A percentile compares a stretch with the other conserved stretches of the same genome.
Evolutionary conservation across 1,140 invertebrate genomes (phyloP).

Genomic region (Neodiprion virginianus): DNA sequence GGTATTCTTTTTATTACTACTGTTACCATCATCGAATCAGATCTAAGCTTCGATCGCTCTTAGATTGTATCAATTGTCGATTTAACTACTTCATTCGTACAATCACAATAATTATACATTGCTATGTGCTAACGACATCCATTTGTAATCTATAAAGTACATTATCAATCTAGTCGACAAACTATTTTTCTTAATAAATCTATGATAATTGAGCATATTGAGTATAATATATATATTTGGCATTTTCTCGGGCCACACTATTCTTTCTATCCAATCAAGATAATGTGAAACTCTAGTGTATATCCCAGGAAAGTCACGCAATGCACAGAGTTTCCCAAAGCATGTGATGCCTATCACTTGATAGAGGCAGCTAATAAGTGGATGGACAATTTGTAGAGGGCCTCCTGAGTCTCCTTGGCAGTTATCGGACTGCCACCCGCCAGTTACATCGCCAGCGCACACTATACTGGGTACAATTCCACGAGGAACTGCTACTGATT

Average conservation of each 20-base stretch:
- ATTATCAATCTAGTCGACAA: too few relatives aligned
- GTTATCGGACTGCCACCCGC: constrained; percentile 69
- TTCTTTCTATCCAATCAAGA: constrained; percentile 44
- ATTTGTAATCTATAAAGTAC: too few relatives aligned
- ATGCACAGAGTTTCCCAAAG: constrained; percentile 65
- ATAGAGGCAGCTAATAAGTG: constrained; percentile 58
- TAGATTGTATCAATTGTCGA: too few relatives aligned
- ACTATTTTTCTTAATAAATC: too few relatives aligned
- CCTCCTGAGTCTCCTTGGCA: constrained; percentile 79
- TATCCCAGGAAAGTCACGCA: constrained; percentile 63
- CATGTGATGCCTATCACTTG: constrained; percentile 68
- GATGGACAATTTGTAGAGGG: constrained; percentile 61
- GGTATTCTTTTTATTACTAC: too few relatives aligned
- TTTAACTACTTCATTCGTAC: too few relatives aligned
- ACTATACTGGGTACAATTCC: constrained; percentile 69
- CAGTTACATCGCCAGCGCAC: constrained; percentile 73
- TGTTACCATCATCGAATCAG: too few relatives aligned
- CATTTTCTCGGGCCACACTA: constrained; percentile 36
- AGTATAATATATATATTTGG: too few relatives aligned
- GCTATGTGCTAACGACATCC: too few relatives aligned
- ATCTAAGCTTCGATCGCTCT: too few relatives aligned
- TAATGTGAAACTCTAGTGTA: constrained; percentile 57
- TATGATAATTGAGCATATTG: too few relatives aligned
- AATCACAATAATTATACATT: too few relatives aligned
- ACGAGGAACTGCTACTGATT: constrained; percentile 49